Percentiles rank a stretch among this genome's conserved stretches.
phyloP scores from a whole-genome alignment of 1,140 invertebrate genomes.

The Drosophila melanica region DNA sequence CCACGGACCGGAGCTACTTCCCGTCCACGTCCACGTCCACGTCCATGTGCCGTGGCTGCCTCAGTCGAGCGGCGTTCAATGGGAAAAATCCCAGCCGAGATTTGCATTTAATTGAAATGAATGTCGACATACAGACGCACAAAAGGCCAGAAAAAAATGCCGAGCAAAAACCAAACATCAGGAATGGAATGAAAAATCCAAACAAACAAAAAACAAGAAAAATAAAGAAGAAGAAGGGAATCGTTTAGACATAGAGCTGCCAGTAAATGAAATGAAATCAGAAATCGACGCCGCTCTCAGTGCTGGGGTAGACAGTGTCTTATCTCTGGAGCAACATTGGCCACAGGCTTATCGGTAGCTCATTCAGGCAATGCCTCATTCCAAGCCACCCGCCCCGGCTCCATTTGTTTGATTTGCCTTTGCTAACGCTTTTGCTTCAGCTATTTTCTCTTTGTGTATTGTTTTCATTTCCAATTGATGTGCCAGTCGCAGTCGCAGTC shows the following conservation, averaged over 20 bases:
- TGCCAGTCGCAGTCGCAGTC: conserved; percentile 15
- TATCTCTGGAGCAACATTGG: conserved; percentile 45
- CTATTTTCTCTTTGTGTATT: conserved; percentile 24
- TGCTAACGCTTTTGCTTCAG: conserved; percentile 28
- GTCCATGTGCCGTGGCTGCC: conserved; percentile 1
- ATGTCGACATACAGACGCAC: conserved; percentile 36
- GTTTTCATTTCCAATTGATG: conserved; percentile 29
- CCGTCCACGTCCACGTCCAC: conserved; percentile 8
- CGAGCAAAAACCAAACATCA: conserved; percentile 50
- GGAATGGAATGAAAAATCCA: conserved; percentile 31
- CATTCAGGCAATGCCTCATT: background rate
- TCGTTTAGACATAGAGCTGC: conserved; percentile 51
- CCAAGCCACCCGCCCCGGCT: conserved; percentile 14
- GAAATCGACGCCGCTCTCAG: conserved; percentile 53
- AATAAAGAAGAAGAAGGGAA: conserved; percentile 28
- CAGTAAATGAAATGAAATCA: conserved; percentile 59
- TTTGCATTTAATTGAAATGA: conserved; percentile 83
- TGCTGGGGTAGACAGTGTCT: conserved; percentile 26
- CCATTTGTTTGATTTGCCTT: conserved; percentile 56
- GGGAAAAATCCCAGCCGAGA: conserved; percentile 57
- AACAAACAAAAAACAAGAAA: background rate
- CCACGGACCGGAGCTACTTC: conserved; percentile 22
- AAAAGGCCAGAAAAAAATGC: conserved; percentile 37
- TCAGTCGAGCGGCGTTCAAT: conserved; percentile 21
- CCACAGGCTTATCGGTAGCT: conserved; percentile 50